phyloP scores from a whole-genome alignment of 2,113 vertebrate genomes.

The Scortum barcoo region DNA sequence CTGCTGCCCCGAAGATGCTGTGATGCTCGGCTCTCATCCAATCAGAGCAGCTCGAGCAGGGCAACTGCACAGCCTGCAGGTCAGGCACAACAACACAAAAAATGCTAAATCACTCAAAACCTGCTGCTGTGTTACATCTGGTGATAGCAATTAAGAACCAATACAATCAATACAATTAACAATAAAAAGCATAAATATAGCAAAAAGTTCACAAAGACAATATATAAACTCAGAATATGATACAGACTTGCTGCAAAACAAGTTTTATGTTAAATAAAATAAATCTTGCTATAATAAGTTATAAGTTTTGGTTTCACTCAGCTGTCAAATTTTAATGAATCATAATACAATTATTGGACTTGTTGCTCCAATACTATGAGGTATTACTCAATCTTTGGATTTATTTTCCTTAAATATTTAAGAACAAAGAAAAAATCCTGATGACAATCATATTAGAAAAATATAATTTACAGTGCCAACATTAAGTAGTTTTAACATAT shows the following conservation, averaged over 20 bases:
- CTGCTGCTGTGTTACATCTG: not conserved
- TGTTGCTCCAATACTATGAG: not conserved
- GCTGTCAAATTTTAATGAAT: not conserved
- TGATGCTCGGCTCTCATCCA: conserved; percentile 66
- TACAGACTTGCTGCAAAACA: not conserved
- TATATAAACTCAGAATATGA: not conserved
- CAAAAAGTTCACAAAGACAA: not conserved
- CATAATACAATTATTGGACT: not conserved
- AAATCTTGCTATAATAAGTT: not conserved
- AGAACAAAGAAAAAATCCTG: not conserved
- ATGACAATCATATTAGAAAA: not conserved
- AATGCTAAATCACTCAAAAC: not conserved
- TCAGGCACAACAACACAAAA: conserved; percentile 6
- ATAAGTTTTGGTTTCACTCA: no score
- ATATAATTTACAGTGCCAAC: no score
- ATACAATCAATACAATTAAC: not conserved
- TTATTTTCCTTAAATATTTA: not conserved
- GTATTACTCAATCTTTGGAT: not conserved
- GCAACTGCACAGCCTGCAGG: conserved; percentile 24
- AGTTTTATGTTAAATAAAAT: no score
- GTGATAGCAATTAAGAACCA: not conserved
- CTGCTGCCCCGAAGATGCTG: conserved; percentile 52
- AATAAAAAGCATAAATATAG: no score
- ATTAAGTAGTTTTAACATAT: no score
- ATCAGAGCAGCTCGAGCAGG: conserved; percentile 42